Evolutionary conservation across 2,888 invertebrate species (phyloP), one percentile per base, ranked within the genome.

Genomic region (Caenorhabditis auriculariae): DNA sequence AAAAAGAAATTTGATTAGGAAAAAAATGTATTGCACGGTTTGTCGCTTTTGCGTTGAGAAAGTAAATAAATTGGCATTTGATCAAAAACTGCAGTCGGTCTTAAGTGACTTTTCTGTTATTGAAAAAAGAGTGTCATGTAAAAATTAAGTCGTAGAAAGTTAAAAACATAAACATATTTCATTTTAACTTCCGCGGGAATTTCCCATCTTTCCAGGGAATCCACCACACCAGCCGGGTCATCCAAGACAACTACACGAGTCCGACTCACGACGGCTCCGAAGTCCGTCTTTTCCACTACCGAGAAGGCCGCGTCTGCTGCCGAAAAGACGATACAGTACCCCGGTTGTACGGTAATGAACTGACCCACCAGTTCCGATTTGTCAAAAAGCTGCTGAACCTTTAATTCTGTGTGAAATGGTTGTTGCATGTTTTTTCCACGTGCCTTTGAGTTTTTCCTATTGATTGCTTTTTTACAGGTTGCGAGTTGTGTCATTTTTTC

Each of bases 201-300:
- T n/a, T 1, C 12, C 19, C 19, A 12, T 23, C 1, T 9, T 45
- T 65, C 48, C 29, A 69, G 57, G 84, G 84, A 0, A 84, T 84
- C 47, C 84, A 84, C 61, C 84, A 84, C 70, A 80, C 83, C 37
- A 83, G 82, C 63, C 80, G 82, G 54, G 83, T 82, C 26, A 75
- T 80, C 9, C 68, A 72, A 45, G 83, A 83, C 52, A 35, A 74
- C 24, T 80, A 77, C 49, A 59, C 46, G 27, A 57, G 54, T 1
- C 46, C 49, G 6, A 17, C 29, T 23, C 60, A 58, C 15, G 43
- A 56, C 38, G 57, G 53, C 0, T 43, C 49, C 1, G 49, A 60
- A 37, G 32, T 68, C 5, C 42, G 42, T 4, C 38, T 68, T 1
- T 65, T 55, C 43, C 68, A 68, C 37, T 68, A 54, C 46, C 59